These are phyloP conservation scores for Dicentrarchus labrax DNA, from an alignment of 2,113 vertebrate genomes.

Conservation along the genomic window DNA sequence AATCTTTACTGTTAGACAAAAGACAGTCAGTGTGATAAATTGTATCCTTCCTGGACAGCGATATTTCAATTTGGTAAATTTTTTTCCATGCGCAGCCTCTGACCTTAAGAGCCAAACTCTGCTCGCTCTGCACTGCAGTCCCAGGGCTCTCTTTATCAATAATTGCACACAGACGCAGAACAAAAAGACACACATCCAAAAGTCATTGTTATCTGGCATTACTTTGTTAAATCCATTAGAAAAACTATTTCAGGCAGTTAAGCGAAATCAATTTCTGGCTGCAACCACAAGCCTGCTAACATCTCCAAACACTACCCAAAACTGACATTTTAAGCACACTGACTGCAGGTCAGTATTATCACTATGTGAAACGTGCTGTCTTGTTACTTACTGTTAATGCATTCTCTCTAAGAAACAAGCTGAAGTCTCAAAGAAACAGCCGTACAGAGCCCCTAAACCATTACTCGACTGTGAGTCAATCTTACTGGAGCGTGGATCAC, in stretches of 20 bases:
- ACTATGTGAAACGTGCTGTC: too few relatives aligned
- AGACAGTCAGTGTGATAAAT: background rate
- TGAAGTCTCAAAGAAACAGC: background rate
- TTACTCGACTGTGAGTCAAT: conserved; percentile 49
- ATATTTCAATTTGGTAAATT: background rate
- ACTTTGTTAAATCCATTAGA: conserved; percentile 1
- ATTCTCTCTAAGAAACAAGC: background rate
- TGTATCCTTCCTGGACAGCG: background rate
- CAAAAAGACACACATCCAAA: conserved; percentile 12
- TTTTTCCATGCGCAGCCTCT: conserved; percentile 21
- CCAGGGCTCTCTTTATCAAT: conserved; percentile 18
- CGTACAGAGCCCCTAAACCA: conserved; percentile 6
- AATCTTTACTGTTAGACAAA: conserved; percentile 7
- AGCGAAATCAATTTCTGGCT: background rate
- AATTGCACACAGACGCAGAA: conserved; percentile 32
- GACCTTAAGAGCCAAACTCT: conserved; percentile 15
- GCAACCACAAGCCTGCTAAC: background rate
- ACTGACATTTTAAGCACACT: background rate
- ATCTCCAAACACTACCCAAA: background rate
- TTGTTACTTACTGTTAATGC: background rate
- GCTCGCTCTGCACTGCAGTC: conserved; percentile 8
- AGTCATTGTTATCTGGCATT: conserved; percentile 1
- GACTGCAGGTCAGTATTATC: too few relatives aligned
- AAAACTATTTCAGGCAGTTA: background rate
- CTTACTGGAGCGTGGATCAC: conserved; percentile 26